Evolutionary conservation across 2,888 invertebrate genomes (phyloP), one percentile per base, ranked within the genome.

Genomic region (Cantharis flavilabris): DNA sequence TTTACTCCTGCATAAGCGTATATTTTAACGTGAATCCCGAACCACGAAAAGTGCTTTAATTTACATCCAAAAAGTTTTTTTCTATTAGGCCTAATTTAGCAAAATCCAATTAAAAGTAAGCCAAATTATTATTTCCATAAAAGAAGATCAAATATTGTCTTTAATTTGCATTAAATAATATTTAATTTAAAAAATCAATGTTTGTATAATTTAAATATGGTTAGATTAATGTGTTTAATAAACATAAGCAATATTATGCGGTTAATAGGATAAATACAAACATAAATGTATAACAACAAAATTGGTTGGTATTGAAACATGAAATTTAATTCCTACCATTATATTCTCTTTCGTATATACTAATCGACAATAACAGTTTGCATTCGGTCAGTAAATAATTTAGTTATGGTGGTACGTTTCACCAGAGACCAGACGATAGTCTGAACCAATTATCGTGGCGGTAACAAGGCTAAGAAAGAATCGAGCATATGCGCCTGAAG

Each of bases 341-440:
- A 76, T 62, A 73, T 73, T 76, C 67, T 49, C 65, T 62, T 70
- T 65, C 70, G 30, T 72, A 69, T 72, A 69, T 69, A 70, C 67
- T 77, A 74, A 77, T 77, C 75, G 62, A 69, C 75, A 75, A 74
- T 72, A 71, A 71, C 70, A 71, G 74, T 77, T 77, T 77, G 69
- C 71, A 69, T 73, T 71, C 69, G 74, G 75, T 77, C 69, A 63
- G 63, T 73, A 73, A 73, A 73, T 73, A 69, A 71, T 77, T 73
- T 77, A 77, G 70, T 67, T 70, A 71, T 71, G 76, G 72, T 69
- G 71, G 69, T 69, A 65, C 62, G 18, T 63, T 62, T 20, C 20
- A 23, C 62, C 49, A 71, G 63, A 69, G 65, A 69, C 72, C 69
- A 77, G 75, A 75, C 75, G 30, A 13, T 74, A 49, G 28, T 18